Evolutionary conservation across 2,113 vertebrate genomes (phyloP), one percentile per base, ranked within the genome.

Genomic region (Caracal caracal): DNA sequence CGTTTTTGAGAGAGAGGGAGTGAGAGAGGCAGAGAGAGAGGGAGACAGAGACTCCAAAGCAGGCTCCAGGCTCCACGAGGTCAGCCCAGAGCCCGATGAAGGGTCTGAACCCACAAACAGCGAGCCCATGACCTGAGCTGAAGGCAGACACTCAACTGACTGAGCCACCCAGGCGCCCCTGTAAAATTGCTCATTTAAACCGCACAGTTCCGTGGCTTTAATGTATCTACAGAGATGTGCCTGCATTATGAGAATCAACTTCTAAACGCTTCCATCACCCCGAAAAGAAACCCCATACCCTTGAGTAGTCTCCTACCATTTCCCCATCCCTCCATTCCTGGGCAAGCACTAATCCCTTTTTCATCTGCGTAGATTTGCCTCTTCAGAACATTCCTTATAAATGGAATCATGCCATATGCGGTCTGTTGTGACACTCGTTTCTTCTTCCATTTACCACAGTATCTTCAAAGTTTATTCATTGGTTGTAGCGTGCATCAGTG

Each of bases 361-460:
- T 6, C 3, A 9, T 90, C 28, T 20, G 10, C 63, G 7, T 86
- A 92, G 22, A 90, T 59, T 80, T 92, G 9, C 61, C 47, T 90
- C 5, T 49, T 87, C 12, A 94, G 56, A n/a, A 82, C 10, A 86
- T 85, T 82, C 84, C 33, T 28, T 79, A 78, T 30, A 61, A 85
- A 82, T 78, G 40, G 15, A 95, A 75, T 47, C n/a, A 22, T 71
- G 28, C 10, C 73, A 10, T 22, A 68, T 28, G 20, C 17, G 4
- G 19, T 84, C 17, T 87, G 84, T 35, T 79, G 33, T 86, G 37
- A 61, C 0, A 75, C 24, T 75, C 40, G 4, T 47, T 75, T 5
- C n/a, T 78, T 88, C 17, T 88, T 86, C 85, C 78, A 95, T 22
- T 88, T 80, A 93, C 7, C 51, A 47, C 53, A 75, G 43, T 71